Percentiles rank a stretch among this genome's conserved stretches.
phyloP scores from a whole-genome alignment of 1,140 invertebrate genomes.

The Plutomurus gul region DNA sequence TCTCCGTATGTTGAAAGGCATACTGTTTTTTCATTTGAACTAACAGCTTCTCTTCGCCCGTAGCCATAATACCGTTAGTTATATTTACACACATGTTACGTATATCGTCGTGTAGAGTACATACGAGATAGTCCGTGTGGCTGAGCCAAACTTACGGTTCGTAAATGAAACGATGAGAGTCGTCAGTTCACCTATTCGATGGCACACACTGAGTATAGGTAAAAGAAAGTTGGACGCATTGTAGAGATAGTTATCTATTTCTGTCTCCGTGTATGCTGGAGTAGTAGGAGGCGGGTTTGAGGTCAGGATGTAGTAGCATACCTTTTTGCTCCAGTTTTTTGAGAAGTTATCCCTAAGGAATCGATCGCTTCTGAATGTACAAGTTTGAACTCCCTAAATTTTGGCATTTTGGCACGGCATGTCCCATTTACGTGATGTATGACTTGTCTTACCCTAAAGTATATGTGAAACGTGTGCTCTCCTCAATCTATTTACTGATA shows the following conservation, averaged over 20 bases:
- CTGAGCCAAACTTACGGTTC: background rate
- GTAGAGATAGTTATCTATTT: background rate
- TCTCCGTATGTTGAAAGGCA: no score
- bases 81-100: no score
- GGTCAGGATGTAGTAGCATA: background rate
- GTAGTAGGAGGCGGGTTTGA: constrained; percentile 10
- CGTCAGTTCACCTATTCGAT: background rate
- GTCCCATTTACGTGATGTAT: constrained; percentile 21
- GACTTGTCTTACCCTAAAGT: constrained; percentile 4
- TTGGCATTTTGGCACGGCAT: constrained; percentile 22
- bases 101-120: no score
- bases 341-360: background rate
- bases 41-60: no score
- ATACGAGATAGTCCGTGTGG: no score
- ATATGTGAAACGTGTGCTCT: background rate
- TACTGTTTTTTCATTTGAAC: no score
- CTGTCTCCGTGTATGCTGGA: background rate
- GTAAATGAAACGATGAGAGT: constrained; percentile 3
- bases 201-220: no score
- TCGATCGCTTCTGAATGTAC: constrained; percentile 14
- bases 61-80: no score
- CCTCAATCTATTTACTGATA: background rate
- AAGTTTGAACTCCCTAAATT: constrained; percentile 21
- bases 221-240: background rate
- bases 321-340: constrained; percentile 15